Evolutionary conservation across 2,888 invertebrate genomes (phyloP), one percentile per base, ranked within the genome.

Genomic region (Acanthosepion pharaonis): DNA sequence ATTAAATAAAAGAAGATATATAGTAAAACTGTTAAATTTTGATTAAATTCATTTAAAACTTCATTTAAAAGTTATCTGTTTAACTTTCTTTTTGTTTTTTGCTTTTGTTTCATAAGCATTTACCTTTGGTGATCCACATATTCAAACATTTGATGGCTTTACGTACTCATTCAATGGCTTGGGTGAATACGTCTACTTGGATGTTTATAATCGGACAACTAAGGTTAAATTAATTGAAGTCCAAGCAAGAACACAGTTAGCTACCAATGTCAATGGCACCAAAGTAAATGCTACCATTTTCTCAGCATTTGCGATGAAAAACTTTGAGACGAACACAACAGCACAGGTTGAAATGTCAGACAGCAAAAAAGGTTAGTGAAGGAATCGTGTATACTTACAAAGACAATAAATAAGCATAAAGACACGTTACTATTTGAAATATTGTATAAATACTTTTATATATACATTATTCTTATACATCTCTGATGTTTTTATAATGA

Each of bases 261-360:
- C 95, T 4, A 94, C 91, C 15, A 91, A 55, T 4, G 94, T 55
- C 25, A 95, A 95, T 53, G 95, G 95, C 48, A 94, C 94, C 15
- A 91, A 93, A 25, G 94, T 95, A 5, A 95, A 95, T 55, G 95
- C 96, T 18, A 96, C 96, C 5, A 94, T 96, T 15, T 96, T 95
- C 51, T 95, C 94, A n/a, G 96, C 95, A 3, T 95, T 95, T 93
- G 96, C 95, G 5, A 95, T 94, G 25, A 94, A 95, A 92, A 95
- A 95, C 94, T 51, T 94, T 42, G 92, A n/a, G 23, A 92, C 51
- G 5, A 95, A 95, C n/a, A 94, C 94, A 25, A 94, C 42, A 28
- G 94, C 95, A 23, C 95, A 95, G 28, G 94, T 95, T 1, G 95
- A 95, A 94, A 55, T 96, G 92, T 94, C 95, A 25, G 64, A 48